phyloP scores from a whole-genome alignment of 2,113 vertebrate genomes.

The Scomber scombrus region DNA sequence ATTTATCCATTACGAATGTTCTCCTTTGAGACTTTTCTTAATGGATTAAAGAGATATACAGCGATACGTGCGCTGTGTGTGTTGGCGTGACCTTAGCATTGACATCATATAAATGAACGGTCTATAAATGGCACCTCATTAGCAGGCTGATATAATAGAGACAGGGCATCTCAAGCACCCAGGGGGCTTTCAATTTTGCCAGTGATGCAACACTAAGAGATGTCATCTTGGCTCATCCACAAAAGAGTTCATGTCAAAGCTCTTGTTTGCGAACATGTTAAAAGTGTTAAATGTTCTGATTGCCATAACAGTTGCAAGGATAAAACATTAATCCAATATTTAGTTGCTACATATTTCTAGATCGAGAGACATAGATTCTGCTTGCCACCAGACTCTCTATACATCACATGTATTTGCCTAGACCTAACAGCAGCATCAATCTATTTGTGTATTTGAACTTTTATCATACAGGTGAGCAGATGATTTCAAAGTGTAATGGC shows the following conservation, averaged over 20 bases:
- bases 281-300: neutral
- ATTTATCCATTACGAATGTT: conserved; percentile 55
- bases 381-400: neutral
- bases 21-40: conserved; percentile 49
- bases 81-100: conserved; percentile 72
- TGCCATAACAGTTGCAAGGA: no score
- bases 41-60: conserved; percentile 1
- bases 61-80: conserved; percentile 45
- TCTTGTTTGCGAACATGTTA: neutral
- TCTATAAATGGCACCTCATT: conserved; percentile 83
- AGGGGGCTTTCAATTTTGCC: conserved; percentile 52
- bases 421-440: neutral
- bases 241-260: conserved; percentile 41
- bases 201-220: conserved; percentile 61
- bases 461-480: neutral
- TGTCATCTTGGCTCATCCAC: conserved; percentile 16
- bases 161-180: conserved; percentile 58
- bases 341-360: no score
- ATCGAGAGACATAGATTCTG: no score
- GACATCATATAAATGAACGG: conserved; percentile 80
- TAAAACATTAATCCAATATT: neutral
- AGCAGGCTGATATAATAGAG: conserved; percentile 72
- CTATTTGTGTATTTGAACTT: no score
- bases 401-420: neutral
- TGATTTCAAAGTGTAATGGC: neutral